phyloP scores from a whole-genome alignment of 2,113 vertebrate genomes.

The Zosterops borbonicus region DNA sequence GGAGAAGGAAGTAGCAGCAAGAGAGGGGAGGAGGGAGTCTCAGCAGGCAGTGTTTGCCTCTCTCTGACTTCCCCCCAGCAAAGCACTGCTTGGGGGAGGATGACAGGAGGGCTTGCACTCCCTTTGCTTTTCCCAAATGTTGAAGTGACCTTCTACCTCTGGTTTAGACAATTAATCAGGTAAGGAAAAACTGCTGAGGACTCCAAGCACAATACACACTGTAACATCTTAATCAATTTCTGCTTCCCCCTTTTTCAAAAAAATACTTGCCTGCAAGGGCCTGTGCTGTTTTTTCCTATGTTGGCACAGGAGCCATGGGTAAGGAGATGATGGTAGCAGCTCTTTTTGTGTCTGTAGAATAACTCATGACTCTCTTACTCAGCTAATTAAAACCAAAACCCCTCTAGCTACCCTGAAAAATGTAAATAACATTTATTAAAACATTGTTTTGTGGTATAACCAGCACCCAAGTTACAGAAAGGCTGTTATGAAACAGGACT shows the following conservation, averaged over 20 bases:
- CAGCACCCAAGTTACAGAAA: neutral
- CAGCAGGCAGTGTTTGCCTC: neutral
- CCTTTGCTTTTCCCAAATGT: neutral
- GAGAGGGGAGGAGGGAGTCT: neutral
- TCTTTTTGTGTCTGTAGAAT: constrained; percentile 6
- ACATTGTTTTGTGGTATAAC: constrained; percentile 17
- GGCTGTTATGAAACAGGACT: constrained; percentile 11
- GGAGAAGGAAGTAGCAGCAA: neutral
- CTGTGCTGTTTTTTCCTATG: neutral
- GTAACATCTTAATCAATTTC: neutral
- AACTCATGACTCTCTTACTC: neutral
- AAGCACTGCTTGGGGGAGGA: neutral
- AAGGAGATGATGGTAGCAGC: neutral
- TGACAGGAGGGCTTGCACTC: neutral
- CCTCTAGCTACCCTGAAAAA: constrained; percentile 42
- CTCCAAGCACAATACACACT: neutral
- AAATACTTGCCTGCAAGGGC: neutral
- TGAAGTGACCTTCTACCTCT: neutral
- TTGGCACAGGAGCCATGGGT: neutral
- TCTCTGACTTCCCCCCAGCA: neutral
- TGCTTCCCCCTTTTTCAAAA: neutral
- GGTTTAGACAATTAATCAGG: neutral
- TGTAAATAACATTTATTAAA: constrained; percentile 49
- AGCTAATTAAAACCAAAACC: constrained; percentile 52
- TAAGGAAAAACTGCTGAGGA: neutral